Base-by-base conservation (phyloP, 2,797 vertebrate species). In the Platyrinchus mystaceus region DNA sequence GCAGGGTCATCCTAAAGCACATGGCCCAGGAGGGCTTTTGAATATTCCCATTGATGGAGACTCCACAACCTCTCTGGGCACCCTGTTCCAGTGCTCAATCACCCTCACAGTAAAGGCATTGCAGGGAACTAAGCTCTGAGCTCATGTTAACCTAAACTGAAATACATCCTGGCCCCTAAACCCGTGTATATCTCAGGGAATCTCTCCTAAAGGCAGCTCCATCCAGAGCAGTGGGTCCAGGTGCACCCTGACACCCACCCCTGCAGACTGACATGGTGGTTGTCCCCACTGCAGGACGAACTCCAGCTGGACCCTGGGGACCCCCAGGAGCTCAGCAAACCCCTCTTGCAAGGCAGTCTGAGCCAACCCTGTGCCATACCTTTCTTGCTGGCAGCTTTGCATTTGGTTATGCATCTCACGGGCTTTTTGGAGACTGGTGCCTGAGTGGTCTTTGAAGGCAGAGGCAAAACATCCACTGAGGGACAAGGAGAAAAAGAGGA, bases 401-500 rank as follows among this genome's bases (percentile, higher is more conserved):
- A 59, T 62, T 46, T 69, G 46, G 43, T 87, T 43, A 26, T 0
- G 1, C 19, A 50, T 14, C 0, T 2, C 19, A 4, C 0, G 1
- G 87, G 69, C 36, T 66, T 94, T 77, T 18, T 86, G 80, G 83
- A 26, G 50, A 20, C 5, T 0, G 80, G 43, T 27, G 58, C 28
- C 34, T 44, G 55, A 2, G 91, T 88, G 50, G 69, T 62, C 59
- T 52, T 76, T 1, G 4, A 37, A 60, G 90, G 41, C 73, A 53
- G 43, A 88, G 94, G 82, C n/a, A 95, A 58, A 52, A 15, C 50
- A 41, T 96, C 95, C 11, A 26, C 96, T 96, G 73, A 23, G 27
- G 62, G 37, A 27, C 19, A 32, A 64, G n/a, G 47, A 91, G 37
- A 10, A 64, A 50, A 83, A 84, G 37, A 78, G n/a, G 30, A 28